These are phyloP conservation scores for Pristionchus exspectatus DNA, from an alignment of 2,888 invertebrate species.

Conservation along the genomic window DNA sequence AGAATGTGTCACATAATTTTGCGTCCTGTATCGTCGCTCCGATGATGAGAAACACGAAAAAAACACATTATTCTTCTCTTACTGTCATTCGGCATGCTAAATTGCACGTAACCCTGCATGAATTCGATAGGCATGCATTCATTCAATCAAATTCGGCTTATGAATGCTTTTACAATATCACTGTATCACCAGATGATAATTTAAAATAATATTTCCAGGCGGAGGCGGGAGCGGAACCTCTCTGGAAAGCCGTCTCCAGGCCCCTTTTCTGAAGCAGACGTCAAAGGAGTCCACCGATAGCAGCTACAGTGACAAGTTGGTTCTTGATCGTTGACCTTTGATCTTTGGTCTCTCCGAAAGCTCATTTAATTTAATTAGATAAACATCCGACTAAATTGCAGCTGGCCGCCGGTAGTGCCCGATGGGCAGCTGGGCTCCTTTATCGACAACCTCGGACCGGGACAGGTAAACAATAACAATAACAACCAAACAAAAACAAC, in stretches of 20 bases:
- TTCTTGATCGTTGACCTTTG: not conserved
- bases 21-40: no score
- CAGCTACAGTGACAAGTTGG: slow-evolving; percentile 55
- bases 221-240: slow-evolving; percentile 32
- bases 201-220: not conserved
- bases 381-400: slow-evolving; percentile 59
- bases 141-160: no score
- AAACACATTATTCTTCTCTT: no score
- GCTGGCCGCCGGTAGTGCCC: slow-evolving; percentile 75
- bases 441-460: slow-evolving; percentile 82
- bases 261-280: slow-evolving; percentile 57
- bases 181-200: no score
- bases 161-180: no score
- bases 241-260: slow-evolving; percentile 54
- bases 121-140: no score
- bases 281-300: slow-evolving; percentile 56
- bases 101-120: no score
- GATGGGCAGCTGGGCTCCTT: slow-evolving; percentile 88
- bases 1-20: no score
- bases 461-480: slow-evolving; percentile 84
- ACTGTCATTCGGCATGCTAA: no score
- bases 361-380: slow-evolving; percentile 26
- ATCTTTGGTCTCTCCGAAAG: slow-evolving; percentile 56
- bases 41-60: no score
- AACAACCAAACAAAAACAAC: not conserved